Percentiles rank a stretch among this genome's conserved stretches.
These are phyloP conservation scores for Python bivittatus DNA, from an alignment of 2,113 vertebrate species.

Conservation along the genomic window DNA sequence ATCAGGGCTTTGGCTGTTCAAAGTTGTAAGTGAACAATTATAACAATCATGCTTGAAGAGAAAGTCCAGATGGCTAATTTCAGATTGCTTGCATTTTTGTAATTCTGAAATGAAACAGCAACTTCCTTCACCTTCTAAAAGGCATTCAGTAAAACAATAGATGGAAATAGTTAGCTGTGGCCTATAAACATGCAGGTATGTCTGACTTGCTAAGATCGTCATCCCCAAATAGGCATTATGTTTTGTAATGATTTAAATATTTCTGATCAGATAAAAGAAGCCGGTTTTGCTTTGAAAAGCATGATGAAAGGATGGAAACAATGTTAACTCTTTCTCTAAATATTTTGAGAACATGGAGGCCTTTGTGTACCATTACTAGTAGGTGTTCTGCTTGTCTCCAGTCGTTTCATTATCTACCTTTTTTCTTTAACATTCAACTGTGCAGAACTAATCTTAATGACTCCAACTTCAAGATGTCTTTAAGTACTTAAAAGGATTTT, in stretches of 20 bases:
- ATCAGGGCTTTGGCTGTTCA: background rate
- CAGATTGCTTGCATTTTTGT: slow-evolving; percentile 1
- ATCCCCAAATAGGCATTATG: background rate
- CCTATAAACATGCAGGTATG: background rate
- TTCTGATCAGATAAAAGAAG: background rate
- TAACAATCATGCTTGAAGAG: background rate
- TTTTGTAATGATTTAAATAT: slow-evolving; percentile 24
- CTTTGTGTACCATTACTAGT: slow-evolving; percentile 2
- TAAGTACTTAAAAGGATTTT: slow-evolving; percentile 67
- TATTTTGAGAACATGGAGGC: slow-evolving; percentile 27
- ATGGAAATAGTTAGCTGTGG: slow-evolving; percentile 3
- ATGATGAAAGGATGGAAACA: slow-evolving; percentile 35
- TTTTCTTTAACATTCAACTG: slow-evolving; percentile 67
- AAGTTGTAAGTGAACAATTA: background rate
- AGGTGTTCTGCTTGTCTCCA: slow-evolving; percentile 14
- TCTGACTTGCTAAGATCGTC: background rate
- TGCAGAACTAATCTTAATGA: slow-evolving; percentile 70
- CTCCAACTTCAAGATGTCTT: slow-evolving; percentile 63
- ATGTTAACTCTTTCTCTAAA: slow-evolving; percentile 1
- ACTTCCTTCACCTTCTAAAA: slow-evolving; percentile 20
- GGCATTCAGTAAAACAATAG: slow-evolving; percentile 11
- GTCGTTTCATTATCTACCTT: slow-evolving; percentile 52
- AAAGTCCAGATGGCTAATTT: slow-evolving; percentile 17
- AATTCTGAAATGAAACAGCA: slow-evolving; percentile 17
- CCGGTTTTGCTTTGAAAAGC: slow-evolving; percentile 24